A percentile compares a stretch with the other conserved stretches of the same genome.
Conservation (phyloP, 2,113 vertebrate species). For the Tragelaphus imberbis region DNA sequence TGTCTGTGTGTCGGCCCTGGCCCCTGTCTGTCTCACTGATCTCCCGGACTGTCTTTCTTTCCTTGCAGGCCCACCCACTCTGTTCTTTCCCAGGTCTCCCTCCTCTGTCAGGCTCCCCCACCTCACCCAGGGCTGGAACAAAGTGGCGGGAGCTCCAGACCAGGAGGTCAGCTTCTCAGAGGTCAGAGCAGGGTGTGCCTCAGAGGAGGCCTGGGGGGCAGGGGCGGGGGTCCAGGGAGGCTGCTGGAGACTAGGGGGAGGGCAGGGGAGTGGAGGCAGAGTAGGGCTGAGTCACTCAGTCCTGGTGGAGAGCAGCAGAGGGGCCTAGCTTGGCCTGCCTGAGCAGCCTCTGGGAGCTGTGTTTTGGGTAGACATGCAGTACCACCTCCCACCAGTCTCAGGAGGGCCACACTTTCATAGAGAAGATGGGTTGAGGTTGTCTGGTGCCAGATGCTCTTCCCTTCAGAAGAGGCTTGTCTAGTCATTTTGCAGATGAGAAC, state of each 20-base stretch:
- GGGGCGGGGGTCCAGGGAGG: not conserved
- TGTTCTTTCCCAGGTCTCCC: not conserved
- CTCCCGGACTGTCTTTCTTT: not conserved
- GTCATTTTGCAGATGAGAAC: not conserved
- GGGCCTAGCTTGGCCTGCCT: not conserved
- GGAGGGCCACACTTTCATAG: not conserved
- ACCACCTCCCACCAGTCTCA: not conserved
- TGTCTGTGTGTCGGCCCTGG: not conserved
- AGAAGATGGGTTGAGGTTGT: not conserved
- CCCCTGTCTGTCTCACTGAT: not conserved
- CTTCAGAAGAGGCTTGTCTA: not conserved
- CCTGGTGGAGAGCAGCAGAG: not conserved
- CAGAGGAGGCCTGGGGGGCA: not conserved
- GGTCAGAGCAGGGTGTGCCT: not conserved
- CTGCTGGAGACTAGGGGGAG: not conserved
- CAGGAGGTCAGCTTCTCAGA: not conserved
- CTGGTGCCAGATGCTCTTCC: not conserved
- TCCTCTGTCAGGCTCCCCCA: not conserved
- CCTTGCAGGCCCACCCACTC: not conserved
- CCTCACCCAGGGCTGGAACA: not conserved
- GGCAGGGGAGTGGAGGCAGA: not conserved
- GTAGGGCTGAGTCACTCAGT: conserved; percentile 22
- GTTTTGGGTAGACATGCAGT: not conserved
- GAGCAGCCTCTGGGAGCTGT: not conserved
- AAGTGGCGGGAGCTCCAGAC: not conserved